Percentiles rank a stretch among this genome's conserved stretches.
These are phyloP conservation scores for Diarsia dahlii DNA, from an alignment of 2,888 invertebrate genomes.

Conservation along the genomic window DNA sequence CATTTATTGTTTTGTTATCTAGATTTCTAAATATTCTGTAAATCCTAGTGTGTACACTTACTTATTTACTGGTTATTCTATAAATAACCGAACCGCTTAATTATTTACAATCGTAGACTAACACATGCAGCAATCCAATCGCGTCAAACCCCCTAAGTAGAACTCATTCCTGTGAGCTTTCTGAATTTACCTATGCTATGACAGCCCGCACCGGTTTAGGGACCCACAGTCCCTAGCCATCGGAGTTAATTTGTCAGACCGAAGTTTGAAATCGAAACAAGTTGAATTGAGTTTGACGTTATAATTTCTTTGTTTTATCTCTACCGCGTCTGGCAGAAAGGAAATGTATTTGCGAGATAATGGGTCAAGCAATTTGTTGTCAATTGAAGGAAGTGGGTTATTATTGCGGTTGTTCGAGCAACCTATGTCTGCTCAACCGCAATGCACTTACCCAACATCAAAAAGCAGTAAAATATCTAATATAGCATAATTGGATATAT, in stretches of 20 bases:
- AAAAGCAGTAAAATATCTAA: background rate
- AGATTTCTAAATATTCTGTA: background rate
- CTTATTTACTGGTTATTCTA: background rate
- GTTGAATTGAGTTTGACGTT: constrained; percentile 32
- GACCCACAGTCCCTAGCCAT: constrained; percentile 31
- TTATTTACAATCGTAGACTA: background rate
- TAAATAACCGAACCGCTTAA: background rate
- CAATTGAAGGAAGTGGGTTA: constrained; percentile 58
- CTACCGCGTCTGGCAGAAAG: constrained; percentile 25
- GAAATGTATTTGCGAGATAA: constrained; percentile 43
- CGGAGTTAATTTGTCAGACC: constrained; percentile 53
- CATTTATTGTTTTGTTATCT: background rate
- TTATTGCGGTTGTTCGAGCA: constrained; percentile 43
- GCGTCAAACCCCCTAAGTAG: background rate
- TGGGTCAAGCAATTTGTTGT: constrained; percentile 46
- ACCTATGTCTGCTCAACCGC: constrained; percentile 15
- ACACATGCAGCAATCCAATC: background rate
- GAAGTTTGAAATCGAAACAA: constrained; percentile 53
- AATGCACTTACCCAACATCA: background rate
- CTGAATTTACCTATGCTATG: constrained; percentile 23
- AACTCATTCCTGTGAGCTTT: constrained; percentile 12
- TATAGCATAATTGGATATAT: background rate
- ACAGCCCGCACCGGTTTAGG: constrained; percentile 32
- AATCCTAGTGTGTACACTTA: background rate
- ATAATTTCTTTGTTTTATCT: constrained; percentile 35